Evolutionary conservation across 2,888 invertebrate species (phyloP).

Genomic region (Scelioninae gen. 1): DNA sequence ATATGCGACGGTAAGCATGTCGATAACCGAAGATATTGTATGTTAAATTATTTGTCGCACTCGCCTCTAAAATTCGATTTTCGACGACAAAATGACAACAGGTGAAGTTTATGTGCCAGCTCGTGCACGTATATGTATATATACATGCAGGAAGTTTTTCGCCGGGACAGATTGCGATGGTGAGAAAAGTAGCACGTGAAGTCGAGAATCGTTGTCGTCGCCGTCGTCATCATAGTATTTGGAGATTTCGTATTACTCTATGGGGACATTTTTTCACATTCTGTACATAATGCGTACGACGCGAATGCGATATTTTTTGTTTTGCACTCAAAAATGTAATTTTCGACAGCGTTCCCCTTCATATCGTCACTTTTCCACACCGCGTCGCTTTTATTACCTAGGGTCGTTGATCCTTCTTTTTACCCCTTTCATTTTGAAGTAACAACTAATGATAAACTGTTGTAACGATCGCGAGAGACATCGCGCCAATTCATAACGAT

Average conservation of each 20-base stretch:
- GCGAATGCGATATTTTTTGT: constrained; percentile 60
- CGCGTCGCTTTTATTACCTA: constrained; percentile 15
- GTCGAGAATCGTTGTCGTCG: constrained; percentile 76
- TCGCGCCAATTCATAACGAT: constrained; percentile 12
- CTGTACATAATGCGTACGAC: constrained; percentile 63
- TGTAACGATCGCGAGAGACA: constrained; percentile 40
- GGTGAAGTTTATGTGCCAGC: constrained; percentile 66
- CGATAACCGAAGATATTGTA: constrained; percentile 46
- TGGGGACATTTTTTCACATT: constrained; percentile 63
- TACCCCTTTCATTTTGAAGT: constrained; percentile 54
- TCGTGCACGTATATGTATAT: constrained; percentile 7
- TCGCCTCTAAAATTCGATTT: constrained; percentile 61
- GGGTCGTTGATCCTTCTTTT: constrained; percentile 36
- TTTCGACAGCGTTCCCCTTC: constrained; percentile 22
- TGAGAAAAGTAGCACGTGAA: constrained; percentile 78
- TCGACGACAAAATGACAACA: constrained; percentile 63
- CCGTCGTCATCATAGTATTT: constrained; percentile 48
- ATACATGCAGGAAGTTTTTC: constrained; percentile 50
- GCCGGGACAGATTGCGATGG: constrained; percentile 68
- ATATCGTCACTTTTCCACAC: not conserved
- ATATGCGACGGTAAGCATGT: constrained; percentile 36
- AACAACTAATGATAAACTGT: constrained; percentile 62
- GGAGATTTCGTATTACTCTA: constrained; percentile 49
- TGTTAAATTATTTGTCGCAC: constrained; percentile 64
- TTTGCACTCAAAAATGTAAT: constrained; percentile 61